Conservation (phyloP, 2,113 vertebrate genomes). For the Emberiza fucata region DNA sequence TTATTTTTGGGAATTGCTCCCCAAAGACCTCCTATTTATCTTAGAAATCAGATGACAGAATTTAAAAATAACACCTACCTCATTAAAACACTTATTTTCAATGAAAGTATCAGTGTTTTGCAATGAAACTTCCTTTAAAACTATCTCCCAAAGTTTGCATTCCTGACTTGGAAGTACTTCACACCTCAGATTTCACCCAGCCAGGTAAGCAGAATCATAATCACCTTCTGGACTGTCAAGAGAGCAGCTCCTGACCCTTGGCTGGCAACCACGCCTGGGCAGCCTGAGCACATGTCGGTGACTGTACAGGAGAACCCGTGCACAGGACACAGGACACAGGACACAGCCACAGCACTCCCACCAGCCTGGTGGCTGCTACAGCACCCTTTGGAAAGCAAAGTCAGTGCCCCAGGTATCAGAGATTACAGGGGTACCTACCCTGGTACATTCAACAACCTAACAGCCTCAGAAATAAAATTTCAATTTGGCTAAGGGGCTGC, state of each 20-base stretch:
- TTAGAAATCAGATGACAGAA: background rate
- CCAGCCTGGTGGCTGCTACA: background rate
- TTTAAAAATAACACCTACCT: background rate
- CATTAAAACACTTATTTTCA: background rate
- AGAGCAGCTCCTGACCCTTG: background rate
- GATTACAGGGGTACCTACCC: background rate
- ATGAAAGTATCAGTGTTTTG: background rate
- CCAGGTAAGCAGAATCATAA: background rate
- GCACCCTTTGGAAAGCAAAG: background rate
- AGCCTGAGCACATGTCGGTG: rapidly evolving
- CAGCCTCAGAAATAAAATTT: background rate
- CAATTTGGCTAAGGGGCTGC: background rate
- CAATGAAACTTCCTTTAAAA: background rate
- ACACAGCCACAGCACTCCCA: background rate
- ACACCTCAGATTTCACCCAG: background rate
- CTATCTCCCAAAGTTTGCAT: background rate
- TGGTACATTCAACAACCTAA: background rate
- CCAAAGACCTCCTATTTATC: background rate
- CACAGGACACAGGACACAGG: background rate
- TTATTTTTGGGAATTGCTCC: background rate
- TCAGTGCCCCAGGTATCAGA: background rate
- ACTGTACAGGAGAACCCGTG: rapidly evolving
- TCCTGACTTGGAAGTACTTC: background rate
- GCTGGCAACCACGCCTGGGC: rapidly evolving
- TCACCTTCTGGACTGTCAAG: background rate